Conservation (phyloP, 2,113 vertebrate species). For the Alosa alosa region DNA sequence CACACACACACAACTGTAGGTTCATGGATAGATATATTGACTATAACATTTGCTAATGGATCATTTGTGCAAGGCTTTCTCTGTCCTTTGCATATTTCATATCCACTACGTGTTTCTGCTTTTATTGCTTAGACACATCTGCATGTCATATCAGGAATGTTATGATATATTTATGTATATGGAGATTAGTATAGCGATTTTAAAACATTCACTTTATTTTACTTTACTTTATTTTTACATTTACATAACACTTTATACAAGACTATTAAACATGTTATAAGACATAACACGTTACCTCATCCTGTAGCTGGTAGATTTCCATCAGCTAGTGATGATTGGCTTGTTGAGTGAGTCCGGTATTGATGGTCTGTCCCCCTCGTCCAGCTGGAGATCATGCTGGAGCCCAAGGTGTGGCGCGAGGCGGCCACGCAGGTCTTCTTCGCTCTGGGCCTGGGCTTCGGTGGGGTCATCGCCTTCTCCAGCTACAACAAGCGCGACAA, state of each 20-base stretch:
- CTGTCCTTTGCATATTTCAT: neutral
- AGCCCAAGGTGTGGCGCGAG: constrained; percentile 94
- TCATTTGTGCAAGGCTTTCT: neutral
- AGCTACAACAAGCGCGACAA: constrained; percentile 99
- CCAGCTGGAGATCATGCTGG: constrained; percentile 96
- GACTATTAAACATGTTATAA: too few relatives aligned
- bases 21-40: neutral
- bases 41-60: neutral
- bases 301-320: neutral
- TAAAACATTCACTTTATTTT: neutral
- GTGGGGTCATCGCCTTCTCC: constrained; percentile 97
- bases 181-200: neutral
- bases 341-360: neutral
- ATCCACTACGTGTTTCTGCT: neutral
- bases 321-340: neutral
- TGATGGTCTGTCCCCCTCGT: constrained; percentile 32
- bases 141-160: neutral
- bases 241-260: too few relatives aligned
- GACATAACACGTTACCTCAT: neutral
- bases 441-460: constrained; percentile 94
- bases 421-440: constrained; percentile 98
- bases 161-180: too few relatives aligned
- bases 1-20: neutral
- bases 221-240: too few relatives aligned
- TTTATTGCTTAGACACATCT: neutral